Conservation (phyloP, 2,888 invertebrate genomes). For the Eurytoma adleriae region DNA sequence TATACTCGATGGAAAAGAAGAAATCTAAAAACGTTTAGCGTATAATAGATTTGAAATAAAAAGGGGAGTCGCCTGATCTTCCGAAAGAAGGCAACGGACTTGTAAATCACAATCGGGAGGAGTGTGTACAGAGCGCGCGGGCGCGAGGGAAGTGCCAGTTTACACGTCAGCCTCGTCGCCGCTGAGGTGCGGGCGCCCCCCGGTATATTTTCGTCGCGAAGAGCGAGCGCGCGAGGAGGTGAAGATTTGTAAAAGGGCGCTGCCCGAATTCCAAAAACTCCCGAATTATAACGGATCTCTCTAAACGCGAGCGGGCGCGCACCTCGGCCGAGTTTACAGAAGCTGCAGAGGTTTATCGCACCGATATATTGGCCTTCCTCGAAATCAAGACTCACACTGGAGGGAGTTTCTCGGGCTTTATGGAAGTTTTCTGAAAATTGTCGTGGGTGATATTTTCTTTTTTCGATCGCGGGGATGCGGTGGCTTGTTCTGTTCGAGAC, state of each 20-base stretch:
- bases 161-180: constrained; percentile 33
- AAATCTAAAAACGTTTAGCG: too few species aligned
- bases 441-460: too few species aligned
- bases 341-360: constrained; percentile 9
- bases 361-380: constrained; percentile 24
- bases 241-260: constrained; percentile 29
- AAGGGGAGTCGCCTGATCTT: too few species aligned
- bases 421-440: background rate
- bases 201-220: constrained; percentile 32
- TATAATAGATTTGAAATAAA: too few species aligned
- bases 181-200: constrained; percentile 6
- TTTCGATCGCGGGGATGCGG: too few species aligned
- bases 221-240: background rate
- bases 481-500: too few species aligned
- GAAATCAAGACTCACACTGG: constrained; percentile 55
- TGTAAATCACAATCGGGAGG: too few species aligned
- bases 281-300: constrained; percentile 43
- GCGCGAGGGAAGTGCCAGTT: constrained; percentile 37
- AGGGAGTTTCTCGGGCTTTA: background rate
- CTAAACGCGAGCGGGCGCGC: background rate
- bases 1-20: too few species aligned
- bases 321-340: constrained; percentile 20
- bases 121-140: constrained; percentile 10
- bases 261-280: constrained; percentile 47
- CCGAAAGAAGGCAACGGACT: too few species aligned